Evolutionary conservation across 92 coral and sea anemone species (phyloP), one percentile per base, ranked within the genome.

Genomic region (Pocillopora grandis): DNA sequence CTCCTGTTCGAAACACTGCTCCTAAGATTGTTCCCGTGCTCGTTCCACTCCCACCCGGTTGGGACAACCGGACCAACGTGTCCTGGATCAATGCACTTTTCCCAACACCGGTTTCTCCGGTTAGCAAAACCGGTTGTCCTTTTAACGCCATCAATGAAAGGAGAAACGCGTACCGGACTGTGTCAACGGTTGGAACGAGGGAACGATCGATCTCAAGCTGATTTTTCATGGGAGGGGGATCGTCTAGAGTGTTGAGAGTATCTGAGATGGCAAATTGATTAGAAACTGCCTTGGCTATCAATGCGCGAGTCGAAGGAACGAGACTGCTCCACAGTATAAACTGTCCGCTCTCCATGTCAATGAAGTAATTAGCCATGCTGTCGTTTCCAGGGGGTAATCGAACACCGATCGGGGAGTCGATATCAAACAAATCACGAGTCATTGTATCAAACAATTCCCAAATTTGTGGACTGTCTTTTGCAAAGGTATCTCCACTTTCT

Each of bases 131-230:
- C 31, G 99, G 94, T 49, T 92, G 95, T 12, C 90, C 90, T 36
- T 85, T 91, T 16, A 96, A 78, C 71, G 92, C 80, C 94, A 96
- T 84, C 70, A 96, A 76, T 10, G 98, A 83, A 23, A 96, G 18
- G 18, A 96, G 92, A 68, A 96, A 96, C 27, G 90, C 94, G 68
- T 94, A 94, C 16, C 99, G 92, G 16, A 94, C 87, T 20, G 98
- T 96, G 76, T 96, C 99, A 16, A 91, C 88, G 10, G 99, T 96
- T 18, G 99, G 99, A 9, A 96, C 98, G 42, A 94, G 90, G 37
- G 96, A 90, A 27, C 92, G 94, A 76, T 92, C 97, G 55, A 89
- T 78, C 35, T 94, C 93, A 5, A 36, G 63, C 27, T 90, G 94
- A 56, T 87, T 80, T 74, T 76, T 88, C 69, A 87, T 12, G 14